Base-by-base conservation (phyloP, 1,140 invertebrate species). In the Dendroctonus ponderosae region DNA sequence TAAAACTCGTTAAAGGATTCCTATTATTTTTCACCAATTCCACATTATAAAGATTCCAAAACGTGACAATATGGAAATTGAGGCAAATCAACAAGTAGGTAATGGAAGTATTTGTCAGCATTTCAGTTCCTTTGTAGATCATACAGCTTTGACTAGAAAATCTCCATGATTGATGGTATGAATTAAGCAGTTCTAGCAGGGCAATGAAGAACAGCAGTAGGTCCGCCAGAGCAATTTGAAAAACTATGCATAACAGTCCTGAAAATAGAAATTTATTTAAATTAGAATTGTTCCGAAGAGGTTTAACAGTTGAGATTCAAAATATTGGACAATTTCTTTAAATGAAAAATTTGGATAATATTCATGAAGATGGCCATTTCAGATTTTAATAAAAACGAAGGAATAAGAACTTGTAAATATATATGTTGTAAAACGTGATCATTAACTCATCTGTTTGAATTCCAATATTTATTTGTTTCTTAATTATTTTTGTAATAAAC, bases 41-140 rank as follows among this genome's bases (percentile, higher is more conserved):
- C 9, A 62, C 40, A 42, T 70, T 62, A 40, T 74, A 59, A 4
- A 83, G 63, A 68, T 83, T 84, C 58, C 80, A 78, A 6, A 80
- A 80, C 0, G 83, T 82, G n/a, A 85, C 76, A 6, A 80, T 76
- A 66, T 85, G 84, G 50, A 85, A 78, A 40, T 82, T 81, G 46
- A 83, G 74, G 11, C 80, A 80, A 7, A 80, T 76, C 9, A 83
- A 76, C 58, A 85, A 77, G 69, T 85, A 85, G 6, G 82, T 70
- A 6, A 77, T 78, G 26, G 81, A 77, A 9, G 83, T 82, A n/a
- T 82, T 81, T 5, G 79, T 71, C 53, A 85, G 80, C 7, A 83
- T 78, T 72, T 80, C 81, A 6, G 80, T 72, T 14, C 83, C 83
- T 53, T 79, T 72, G 72, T 81, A 84, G 0, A 81, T 69, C 9